Percentiles rank a stretch among this genome's conserved stretches.
Evolutionary conservation across 2,797 vertebrate species (phyloP).

Genomic region (Chelidonichthys spinosus): DNA sequence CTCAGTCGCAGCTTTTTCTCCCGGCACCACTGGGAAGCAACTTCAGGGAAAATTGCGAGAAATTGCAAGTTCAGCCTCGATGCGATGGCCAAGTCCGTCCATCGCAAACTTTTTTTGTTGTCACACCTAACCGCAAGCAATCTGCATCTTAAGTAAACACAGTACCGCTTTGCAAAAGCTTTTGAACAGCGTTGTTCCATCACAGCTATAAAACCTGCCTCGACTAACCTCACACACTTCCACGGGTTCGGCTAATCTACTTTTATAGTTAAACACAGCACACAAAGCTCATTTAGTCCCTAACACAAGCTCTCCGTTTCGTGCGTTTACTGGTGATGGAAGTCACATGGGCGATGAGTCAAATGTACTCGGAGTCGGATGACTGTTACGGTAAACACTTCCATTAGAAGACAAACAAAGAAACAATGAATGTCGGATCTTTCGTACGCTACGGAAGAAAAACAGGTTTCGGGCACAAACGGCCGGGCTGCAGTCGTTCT

Average conservation of each 20-base stretch:
- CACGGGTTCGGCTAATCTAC: conserved; percentile 29
- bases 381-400: conserved; percentile 3
- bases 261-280: conserved; percentile 22
- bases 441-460: neutral
- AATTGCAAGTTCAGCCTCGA: conserved; percentile 31
- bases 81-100: conserved; percentile 19
- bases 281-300: neutral
- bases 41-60: conserved; percentile 16
- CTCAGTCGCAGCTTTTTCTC: conserved; percentile 28
- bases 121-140: conserved; percentile 13
- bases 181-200: conserved; percentile 25
- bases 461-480: too few relatives aligned
- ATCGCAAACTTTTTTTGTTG: conserved; percentile 15
- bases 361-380: conserved; percentile 3
- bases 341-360: conserved; percentile 11
- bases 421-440: neutral
- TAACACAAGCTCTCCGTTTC: neutral
- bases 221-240: conserved; percentile 7
- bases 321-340: neutral
- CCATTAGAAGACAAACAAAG: neutral
- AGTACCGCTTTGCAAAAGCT: conserved; percentile 27
- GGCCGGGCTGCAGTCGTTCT: too few relatives aligned
- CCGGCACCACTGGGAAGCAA: conserved; percentile 12
- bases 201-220: conserved; percentile 18
- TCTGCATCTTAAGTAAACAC: conserved; percentile 37